Percentiles rank a stretch among this genome's conserved stretches.
phyloP scores from a whole-genome alignment of 2,888 invertebrate species.

The Troides aeacus region DNA sequence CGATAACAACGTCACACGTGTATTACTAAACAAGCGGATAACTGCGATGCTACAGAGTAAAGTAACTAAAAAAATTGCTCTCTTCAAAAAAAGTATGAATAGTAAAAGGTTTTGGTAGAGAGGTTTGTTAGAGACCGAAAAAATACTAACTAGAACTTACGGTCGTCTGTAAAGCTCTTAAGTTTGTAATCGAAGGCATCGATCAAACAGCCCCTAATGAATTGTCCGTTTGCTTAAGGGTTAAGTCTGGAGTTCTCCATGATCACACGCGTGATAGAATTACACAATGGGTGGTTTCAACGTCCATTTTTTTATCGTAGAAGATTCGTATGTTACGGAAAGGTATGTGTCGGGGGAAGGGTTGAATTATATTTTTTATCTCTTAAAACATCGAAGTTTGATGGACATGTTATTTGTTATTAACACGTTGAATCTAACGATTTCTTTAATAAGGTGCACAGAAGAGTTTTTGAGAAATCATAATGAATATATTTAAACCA shows the following conservation, averaged over 20 bases:
- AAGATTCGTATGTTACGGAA: conserved; percentile 31
- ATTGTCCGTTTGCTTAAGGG: conserved; percentile 59
- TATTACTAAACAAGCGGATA: no score
- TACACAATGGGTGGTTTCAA: conserved; percentile 52
- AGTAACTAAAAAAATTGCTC: no score
- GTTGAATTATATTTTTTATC: conserved; percentile 33
- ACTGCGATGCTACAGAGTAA: no score
- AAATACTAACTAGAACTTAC: conserved; percentile 3
- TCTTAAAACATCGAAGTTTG: conserved; percentile 13
- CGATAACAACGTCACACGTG: no score
- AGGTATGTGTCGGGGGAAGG: conserved; percentile 37
- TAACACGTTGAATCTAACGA: conserved; percentile 1
- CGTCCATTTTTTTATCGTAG: conserved; percentile 42
- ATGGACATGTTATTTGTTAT: conserved; percentile 24
- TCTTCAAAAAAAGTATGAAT: background rate
- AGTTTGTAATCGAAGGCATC: conserved; percentile 59
- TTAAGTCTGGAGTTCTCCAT: conserved; percentile 51
- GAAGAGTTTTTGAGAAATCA: conserved; percentile 1
- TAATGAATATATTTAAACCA: background rate
- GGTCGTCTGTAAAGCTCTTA: conserved; percentile 42
- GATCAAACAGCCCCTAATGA: conserved; percentile 66
- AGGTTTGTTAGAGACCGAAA: conserved; percentile 28
- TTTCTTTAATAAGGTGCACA: background rate
- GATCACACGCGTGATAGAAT: conserved; percentile 54
- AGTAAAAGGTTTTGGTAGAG: conserved; percentile 34